Evolutionary conservation across 2,888 invertebrate species (phyloP), one percentile per base, ranked within the genome.

Genomic region (Calephelis perditalis): DNA sequence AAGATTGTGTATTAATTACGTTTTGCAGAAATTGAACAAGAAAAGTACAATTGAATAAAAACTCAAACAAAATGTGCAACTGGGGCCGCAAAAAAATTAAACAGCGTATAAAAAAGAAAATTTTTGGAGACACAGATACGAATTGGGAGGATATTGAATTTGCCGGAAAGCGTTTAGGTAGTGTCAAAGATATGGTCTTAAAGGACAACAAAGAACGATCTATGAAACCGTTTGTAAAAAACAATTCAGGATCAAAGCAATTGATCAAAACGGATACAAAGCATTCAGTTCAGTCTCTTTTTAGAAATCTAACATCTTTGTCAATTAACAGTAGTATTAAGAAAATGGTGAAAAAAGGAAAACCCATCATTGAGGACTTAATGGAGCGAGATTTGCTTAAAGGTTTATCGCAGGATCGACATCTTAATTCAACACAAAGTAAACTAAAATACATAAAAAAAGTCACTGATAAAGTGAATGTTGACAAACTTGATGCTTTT

Each of bases 71-170:
- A 59, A 71, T 75, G 54, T 63, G 69, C 36, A 65, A 63, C 43
- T 74, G 68, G 66, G 60, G 71, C 15, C 72, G 62, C 26, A 70
- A 65, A 62, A 73, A 69, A 70, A 56, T 74, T 26, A 67, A 64
- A 58, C 68, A 71, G 61, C 73, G 70, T 46, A 37, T 72, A 1
- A 77, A 73, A 62, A 75, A 70, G 58, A 68, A 66, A 55, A 40
- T 75, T 26, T 72, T 78, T 61, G 75, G 73, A 15, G 63, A 61
- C 43, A 65, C 70, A 35, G 61, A 72, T 57, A 67, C 71, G 12
- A 62, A 65, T n/a, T 52, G 73, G 9, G 60, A 66, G 10, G 71
- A 77, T 44, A 76, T 70, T 61, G 72, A 77, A 56, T 43, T 77
- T 8, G 68, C 62, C 55, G 75, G 72, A 26, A 44, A 70, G 8